Evolutionary conservation across 1,140 invertebrate genomes (phyloP).

Genomic region (Drosophila pseudoobscura): DNA sequence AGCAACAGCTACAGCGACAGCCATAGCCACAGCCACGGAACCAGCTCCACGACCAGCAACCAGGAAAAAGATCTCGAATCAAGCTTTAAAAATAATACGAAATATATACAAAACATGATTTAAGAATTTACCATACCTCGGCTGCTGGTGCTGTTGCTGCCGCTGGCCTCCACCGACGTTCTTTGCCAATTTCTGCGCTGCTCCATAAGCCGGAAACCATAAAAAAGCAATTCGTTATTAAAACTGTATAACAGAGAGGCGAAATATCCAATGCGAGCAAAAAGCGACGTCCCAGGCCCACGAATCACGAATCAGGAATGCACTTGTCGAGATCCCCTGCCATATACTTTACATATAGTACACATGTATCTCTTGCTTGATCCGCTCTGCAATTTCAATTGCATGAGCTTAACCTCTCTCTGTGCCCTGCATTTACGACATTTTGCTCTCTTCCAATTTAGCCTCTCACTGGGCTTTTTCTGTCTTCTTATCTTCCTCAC

Average conservation of each 20-base stretch:
- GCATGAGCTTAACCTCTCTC: no score
- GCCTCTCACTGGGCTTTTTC: no score
- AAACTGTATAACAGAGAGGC: slow-evolving; percentile 64
- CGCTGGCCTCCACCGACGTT: slow-evolving; percentile 40
- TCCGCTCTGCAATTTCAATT: no score
- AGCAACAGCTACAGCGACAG: background rate
- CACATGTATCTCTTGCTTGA: no score
- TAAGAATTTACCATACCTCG: slow-evolving; percentile 49
- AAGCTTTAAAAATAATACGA: slow-evolving; percentile 35
- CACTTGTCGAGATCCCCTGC: slow-evolving; percentile 1
- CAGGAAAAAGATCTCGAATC: slow-evolving; percentile 22
- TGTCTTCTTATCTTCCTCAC: no score
- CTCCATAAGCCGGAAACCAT: slow-evolving; percentile 77
- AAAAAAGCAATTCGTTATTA: slow-evolving; percentile 81
- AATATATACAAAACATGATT: slow-evolving; percentile 59
- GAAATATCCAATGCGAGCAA: slow-evolving; percentile 39
- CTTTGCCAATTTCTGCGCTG: slow-evolving; percentile 70
- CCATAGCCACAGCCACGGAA: background rate
- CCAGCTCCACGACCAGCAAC: background rate
- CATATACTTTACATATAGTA: no score
- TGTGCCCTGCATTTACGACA: no score
- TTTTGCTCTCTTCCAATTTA: no score
- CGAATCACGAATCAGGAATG: slow-evolving; percentile 9
- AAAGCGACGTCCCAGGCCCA: slow-evolving; percentile 5
- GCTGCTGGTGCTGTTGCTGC: slow-evolving; percentile 23